Base-by-base conservation (phyloP, 1,140 invertebrate genomes). In the Eurosta solidaginis region DNA sequence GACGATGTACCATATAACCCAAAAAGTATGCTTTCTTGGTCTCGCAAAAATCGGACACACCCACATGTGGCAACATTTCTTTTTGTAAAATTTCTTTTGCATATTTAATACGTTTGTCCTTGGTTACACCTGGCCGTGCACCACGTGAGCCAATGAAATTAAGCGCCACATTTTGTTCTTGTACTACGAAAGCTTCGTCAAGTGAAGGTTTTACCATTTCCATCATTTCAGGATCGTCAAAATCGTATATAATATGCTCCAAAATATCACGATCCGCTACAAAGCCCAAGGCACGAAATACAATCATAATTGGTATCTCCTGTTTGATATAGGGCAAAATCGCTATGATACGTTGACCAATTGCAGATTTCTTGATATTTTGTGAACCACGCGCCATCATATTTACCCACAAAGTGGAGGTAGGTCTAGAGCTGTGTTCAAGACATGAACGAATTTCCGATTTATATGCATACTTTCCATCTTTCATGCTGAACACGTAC, bases 161-260 rank as follows among this genome's bases (percentile, higher is more conserved):
- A 14, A 99, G 89, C 17, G 98, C 98, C 4, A 99, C 96, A 90
- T 97, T 97, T 88, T 99, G 98, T 88, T 99, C 98, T 90, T 99
- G 97, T 84, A 99, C 98, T 0, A 99, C 98, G 90, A 99, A 99
- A 59, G 98, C 98, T 90, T 99, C 98, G 90, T 99, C 98, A 54
- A 99, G 89, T 0, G 97, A 99, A 4, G 98, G 98, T 89, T 99
- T 99, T 0, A 96, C 97, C 97, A 99, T 99, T 92, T 99, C 98
- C 97, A 99, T 99, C 97, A 99, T 99, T 91, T 99, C 98, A 29
- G 96, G 97, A 90, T 99, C 98, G 88, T 99, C 96, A 90, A 99
- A 99, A 83, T 99, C 98, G 88, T 99, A 99, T 83, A 99, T 99
- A 77, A 99, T 99, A 84, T 99, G 98, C 86, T 99, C 98, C 7